Percentiles rank a stretch among this genome's conserved stretches.
phyloP scores from a whole-genome alignment of 1,140 invertebrate genomes.

The Coenobita brevimanus region DNA sequence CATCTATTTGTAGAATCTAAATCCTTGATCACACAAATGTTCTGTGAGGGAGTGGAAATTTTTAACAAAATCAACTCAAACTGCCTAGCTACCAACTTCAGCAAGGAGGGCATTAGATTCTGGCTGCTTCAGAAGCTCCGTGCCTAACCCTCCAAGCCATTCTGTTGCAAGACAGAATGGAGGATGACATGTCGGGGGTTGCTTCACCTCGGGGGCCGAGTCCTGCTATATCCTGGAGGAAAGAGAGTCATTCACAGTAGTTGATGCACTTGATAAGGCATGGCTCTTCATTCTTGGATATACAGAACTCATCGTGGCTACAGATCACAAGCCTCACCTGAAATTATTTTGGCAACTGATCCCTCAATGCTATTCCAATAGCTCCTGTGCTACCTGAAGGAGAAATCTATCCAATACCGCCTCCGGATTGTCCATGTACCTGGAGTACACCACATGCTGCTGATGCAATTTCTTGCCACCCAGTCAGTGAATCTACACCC shows the following conservation, averaged over 20 bases:
- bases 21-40: background rate
- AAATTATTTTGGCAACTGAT: no score
- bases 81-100: constrained; percentile 13
- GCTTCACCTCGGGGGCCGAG: constrained; percentile 25
- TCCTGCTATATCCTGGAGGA: constrained; percentile 19
- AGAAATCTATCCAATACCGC: background rate
- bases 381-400: no score
- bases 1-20: background rate
- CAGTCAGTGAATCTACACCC: constrained; percentile 13
- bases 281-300: constrained; percentile 17
- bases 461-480: constrained; percentile 10
- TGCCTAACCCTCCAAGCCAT: background rate
- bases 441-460: background rate
- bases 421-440: constrained; percentile 5
- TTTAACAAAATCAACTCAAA: constrained; percentile 11
- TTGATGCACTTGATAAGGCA: constrained; percentile 23
- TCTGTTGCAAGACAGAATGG: constrained; percentile 17
- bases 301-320: constrained; percentile 1
- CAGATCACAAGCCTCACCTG: constrained; percentile 3
- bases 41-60: constrained; percentile 9
- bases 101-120: constrained; percentile 7
- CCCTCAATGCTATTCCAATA: no score
- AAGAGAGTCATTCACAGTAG: constrained; percentile 27
- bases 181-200: constrained; percentile 23
- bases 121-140: constrained; percentile 32